These are phyloP conservation scores for Orientallactaga bullata DNA, from an alignment of 2,113 vertebrate species.

Conservation along the genomic window DNA sequence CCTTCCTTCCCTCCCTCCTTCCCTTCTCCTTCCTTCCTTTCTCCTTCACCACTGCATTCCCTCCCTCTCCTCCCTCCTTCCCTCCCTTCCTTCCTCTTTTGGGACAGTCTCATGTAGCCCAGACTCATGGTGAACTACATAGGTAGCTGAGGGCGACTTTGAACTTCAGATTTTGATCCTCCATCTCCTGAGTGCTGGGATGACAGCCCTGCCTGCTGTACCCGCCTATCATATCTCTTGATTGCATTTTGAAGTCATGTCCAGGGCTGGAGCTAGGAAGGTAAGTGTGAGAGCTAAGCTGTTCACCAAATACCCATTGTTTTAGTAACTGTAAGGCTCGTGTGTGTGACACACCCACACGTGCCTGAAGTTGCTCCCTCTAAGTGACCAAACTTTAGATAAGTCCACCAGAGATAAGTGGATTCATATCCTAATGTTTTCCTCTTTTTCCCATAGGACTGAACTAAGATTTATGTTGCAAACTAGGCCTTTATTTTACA, in stretches of 20 bases:
- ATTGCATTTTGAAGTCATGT: neutral
- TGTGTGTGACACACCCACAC: neutral
- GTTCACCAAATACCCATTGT: constrained; percentile 6
- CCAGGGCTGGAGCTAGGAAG: neutral
- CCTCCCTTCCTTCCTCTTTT: neutral
- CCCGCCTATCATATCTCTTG: neutral
- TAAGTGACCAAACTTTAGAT: constrained; percentile 67
- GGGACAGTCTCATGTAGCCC: neutral
- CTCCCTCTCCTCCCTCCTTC: too few relatives aligned
- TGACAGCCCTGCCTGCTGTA: neutral
- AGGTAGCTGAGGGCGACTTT: neutral
- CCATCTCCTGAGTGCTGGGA: neutral
- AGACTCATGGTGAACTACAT: neutral
- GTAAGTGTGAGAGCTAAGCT: constrained; percentile 21
- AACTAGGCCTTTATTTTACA: constrained; percentile 80
- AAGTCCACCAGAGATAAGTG: constrained; percentile 73
- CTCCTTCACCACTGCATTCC: too few relatives aligned
- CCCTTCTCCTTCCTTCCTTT: too few relatives aligned
- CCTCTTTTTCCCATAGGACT: constrained; percentile 72
- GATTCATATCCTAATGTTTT: constrained; percentile 64
- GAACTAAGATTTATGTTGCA: constrained; percentile 73
- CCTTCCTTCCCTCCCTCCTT: too few relatives aligned
- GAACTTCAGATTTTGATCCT: neutral
- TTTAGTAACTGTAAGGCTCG: neutral
- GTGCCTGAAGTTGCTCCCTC: neutral